A percentile compares a stretch with the other conserved stretches of the same genome.
phyloP scores from a whole-genome alignment of 2,113 vertebrate genomes.

The Xiphophorus maculatus region DNA sequence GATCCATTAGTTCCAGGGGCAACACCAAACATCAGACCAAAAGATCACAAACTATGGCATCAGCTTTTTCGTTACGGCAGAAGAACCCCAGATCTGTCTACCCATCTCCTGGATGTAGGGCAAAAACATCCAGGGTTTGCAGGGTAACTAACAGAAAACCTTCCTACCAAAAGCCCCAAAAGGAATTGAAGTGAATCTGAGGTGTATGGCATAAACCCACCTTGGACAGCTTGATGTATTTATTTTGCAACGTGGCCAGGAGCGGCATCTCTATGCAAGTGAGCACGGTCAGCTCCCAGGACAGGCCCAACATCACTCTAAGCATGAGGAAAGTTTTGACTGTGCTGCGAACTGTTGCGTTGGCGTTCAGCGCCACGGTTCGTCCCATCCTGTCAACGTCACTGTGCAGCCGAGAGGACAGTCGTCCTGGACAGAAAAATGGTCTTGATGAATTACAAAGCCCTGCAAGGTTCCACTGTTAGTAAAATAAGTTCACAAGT shows the following conservation, averaged over 20 bases:
- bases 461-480: too few relatives aligned
- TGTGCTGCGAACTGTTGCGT: slow-evolving; percentile 79
- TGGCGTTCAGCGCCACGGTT: slow-evolving; percentile 83
- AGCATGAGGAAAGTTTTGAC: slow-evolving; percentile 82
- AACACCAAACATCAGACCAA: too few relatives aligned
- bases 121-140: neutral
- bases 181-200: neutral
- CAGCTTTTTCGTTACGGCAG: too few relatives aligned
- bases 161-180: neutral
- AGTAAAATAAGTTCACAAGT: too few relatives aligned
- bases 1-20: too few relatives aligned
- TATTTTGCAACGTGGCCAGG: slow-evolving; percentile 68
- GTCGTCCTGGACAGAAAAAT: slow-evolving; percentile 72
- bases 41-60: too few relatives aligned
- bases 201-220: slow-evolving; percentile 62
- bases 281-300: slow-evolving; percentile 84
- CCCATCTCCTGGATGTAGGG: too few relatives aligned
- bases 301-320: slow-evolving; percentile 82
- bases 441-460: too few relatives aligned
- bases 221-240: slow-evolving; percentile 75
- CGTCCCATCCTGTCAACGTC: slow-evolving; percentile 85
- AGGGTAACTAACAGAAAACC: neutral
- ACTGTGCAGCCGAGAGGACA: slow-evolving; percentile 81
- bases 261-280: slow-evolving; percentile 82
- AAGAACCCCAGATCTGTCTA: too few relatives aligned